phyloP scores from a whole-genome alignment of 2,888 invertebrate genomes.

The Xanthorhoe designata region DNA sequence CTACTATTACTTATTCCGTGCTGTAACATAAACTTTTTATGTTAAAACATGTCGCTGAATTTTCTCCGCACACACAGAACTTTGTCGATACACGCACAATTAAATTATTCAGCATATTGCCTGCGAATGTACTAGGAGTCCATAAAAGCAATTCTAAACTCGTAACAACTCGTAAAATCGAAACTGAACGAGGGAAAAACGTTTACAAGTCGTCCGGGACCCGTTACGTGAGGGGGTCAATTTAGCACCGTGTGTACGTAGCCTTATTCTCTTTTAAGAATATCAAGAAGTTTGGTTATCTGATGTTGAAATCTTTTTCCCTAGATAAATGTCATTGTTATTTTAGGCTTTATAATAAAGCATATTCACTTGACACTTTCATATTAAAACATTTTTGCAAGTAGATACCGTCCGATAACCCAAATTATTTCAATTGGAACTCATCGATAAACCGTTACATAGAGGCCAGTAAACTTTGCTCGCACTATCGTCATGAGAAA shows the following conservation, averaged over 20 bases:
- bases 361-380: no score
- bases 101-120: conserved; percentile 71
- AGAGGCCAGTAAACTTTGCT: conserved; percentile 52
- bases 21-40: neutral
- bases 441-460: conserved; percentile 49
- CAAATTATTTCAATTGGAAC: conserved; percentile 28
- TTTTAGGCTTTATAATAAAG: no score
- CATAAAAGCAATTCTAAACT: conserved; percentile 73
- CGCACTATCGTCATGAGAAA: conserved; percentile 45
- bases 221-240: conserved; percentile 43
- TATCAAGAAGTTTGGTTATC: neutral
- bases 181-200: conserved; percentile 66
- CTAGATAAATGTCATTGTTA: no score
- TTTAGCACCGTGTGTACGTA: conserved; percentile 25
- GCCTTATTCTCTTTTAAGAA: conserved; percentile 22
- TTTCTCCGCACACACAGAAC: conserved; percentile 26
- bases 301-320: neutral
- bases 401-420: conserved; percentile 42
- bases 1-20: neutral
- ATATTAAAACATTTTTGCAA: conserved; percentile 24
- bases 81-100: conserved; percentile 45
- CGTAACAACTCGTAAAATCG: conserved; percentile 73
- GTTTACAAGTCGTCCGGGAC: conserved; percentile 67
- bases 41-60: conserved; percentile 13
- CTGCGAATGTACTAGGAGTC: conserved; percentile 60